Base-by-base conservation (phyloP, 1,140 invertebrate species). In the Tribolium madens region DNA sequence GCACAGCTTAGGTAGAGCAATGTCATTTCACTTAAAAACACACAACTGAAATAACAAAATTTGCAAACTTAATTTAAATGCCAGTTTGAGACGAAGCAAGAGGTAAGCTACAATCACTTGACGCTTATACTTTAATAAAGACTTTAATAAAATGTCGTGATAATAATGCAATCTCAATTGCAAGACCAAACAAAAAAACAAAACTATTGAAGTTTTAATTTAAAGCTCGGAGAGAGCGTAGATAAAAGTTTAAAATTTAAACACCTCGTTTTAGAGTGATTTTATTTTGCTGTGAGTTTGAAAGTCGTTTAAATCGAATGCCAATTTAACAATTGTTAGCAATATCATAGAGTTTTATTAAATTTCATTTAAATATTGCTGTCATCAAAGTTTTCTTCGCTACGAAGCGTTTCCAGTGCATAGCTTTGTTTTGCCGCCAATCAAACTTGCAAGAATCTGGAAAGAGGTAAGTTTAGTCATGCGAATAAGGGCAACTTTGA, bases 401-500 rank as follows among this genome's bases (percentile, higher is more conserved):
- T 17, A 14, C 14, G 12, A 9, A 57, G 17, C 52, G n/a, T 57
- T 53, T 57, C 15, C 52, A 6, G 17, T 57, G 17, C 17, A 26
- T 0, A 21, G 52, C 52, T 57, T 57, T 57, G 52, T 21, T 21
- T 17, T 10, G 18, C 52, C 18, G 36, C 3, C 36, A 7, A 10
- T 42, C 15, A 57, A 57, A 57, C 52, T 57, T 57, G 10, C 52
- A 57, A 57, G 52, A 57, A n/a, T 57, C 18, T 21, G 18, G 18
- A n/a, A 21, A 26, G 13, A 57, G 52, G 13, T n/a, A n/a, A 26
- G 9, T 18, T 14, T 26, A 21, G 10, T 57, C 52, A 57, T 57
- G 52, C 17, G 52, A 57, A 57, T 18, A 57, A 57, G 52, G 52
- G 15, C 52, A n/a, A 57, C 52, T 57, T 57, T 57, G 52, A 57